A percentile compares a stretch with the other conserved stretches of the same genome.
These are phyloP conservation scores for Microdon myrmicae DNA, from an alignment of 2,888 invertebrate species.

Conservation along the genomic window DNA sequence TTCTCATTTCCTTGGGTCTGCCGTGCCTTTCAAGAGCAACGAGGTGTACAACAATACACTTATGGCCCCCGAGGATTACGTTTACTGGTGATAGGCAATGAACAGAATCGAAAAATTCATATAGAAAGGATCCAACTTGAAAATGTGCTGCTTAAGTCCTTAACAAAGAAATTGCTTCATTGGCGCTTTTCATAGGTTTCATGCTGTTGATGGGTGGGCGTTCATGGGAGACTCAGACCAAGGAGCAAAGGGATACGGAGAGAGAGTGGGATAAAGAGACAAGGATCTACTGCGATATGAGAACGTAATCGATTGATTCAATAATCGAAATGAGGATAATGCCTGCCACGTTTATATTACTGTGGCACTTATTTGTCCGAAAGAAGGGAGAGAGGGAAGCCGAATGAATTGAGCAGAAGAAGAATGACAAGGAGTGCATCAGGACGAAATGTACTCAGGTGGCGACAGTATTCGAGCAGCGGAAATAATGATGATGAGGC, in stretches of 20 bases:
- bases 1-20: constrained; percentile 34
- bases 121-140: constrained; percentile 52
- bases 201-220: constrained; percentile 27
- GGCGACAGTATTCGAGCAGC: constrained; percentile 12
- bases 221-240: no score
- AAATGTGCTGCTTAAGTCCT: constrained; percentile 51
- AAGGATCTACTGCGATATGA: no score
- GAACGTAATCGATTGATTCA: constrained; percentile 51
- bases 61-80: constrained; percentile 50
- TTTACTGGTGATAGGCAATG: constrained; percentile 52
- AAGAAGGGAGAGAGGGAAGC: no score
- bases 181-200: constrained; percentile 51
- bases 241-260: no score
- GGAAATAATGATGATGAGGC: constrained; percentile 13
- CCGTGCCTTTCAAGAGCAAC: constrained; percentile 47
- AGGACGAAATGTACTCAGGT: constrained; percentile 26
- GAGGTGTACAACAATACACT: constrained; percentile 53
- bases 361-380: constrained; percentile 46
- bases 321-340: constrained; percentile 53
- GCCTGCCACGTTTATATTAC: constrained; percentile 51
- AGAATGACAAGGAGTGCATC: constrained; percentile 22
- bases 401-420: constrained; percentile 39
- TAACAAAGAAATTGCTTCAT: constrained; percentile 53
- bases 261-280: no score
- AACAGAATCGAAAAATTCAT: constrained; percentile 50